phyloP scores from a whole-genome alignment of 1,140 invertebrate species.

The Drosophila miranda region DNA sequence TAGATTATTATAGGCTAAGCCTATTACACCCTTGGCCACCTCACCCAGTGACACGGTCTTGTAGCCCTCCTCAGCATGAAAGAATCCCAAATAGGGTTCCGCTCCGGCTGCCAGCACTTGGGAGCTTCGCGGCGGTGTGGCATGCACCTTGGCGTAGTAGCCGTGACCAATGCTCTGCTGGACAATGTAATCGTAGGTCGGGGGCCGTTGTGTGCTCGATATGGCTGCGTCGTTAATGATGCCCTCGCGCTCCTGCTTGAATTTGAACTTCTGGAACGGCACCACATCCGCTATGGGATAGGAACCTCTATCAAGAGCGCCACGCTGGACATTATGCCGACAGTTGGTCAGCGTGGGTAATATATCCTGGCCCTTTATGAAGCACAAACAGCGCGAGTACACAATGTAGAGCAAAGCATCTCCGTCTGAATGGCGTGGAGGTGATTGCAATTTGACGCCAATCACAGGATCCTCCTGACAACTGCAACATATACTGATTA shows the following conservation, averaged over 20 bases:
- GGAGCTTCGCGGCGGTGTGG: conserved; percentile 89
- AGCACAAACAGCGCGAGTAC: conserved; percentile 89
- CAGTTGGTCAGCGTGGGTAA: conserved; percentile 83
- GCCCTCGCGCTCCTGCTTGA: conserved; percentile 87
- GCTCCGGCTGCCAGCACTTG: conserved; percentile 91
- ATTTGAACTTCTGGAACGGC: conserved; percentile 91
- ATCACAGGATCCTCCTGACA: conserved; percentile 92
- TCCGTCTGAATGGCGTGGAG: conserved; percentile 86
- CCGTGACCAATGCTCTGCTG: conserved; percentile 82
- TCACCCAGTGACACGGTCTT: conserved; percentile 88
- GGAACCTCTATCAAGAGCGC: conserved; percentile 37
- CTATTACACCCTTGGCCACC: conserved; percentile 94
- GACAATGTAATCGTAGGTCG: conserved; percentile 93
- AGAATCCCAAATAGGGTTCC: conserved; percentile 93
- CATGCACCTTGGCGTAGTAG: conserved; percentile 85
- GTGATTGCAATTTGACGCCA: conserved; percentile 92
- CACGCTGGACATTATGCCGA: conserved; percentile 67
- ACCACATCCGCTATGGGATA: conserved; percentile 73
- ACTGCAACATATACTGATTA: conserved; percentile 12
- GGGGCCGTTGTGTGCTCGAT: conserved; percentile 89
- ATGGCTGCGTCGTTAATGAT: conserved; percentile 90
- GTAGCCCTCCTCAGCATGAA: conserved; percentile 94
- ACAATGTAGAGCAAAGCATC: conserved; percentile 89
- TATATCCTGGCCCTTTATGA: conserved; percentile 92
- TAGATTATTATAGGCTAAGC: conserved; percentile 86